Evolutionary conservation across 2,113 vertebrate species (phyloP).

Genomic region (human): DNA sequence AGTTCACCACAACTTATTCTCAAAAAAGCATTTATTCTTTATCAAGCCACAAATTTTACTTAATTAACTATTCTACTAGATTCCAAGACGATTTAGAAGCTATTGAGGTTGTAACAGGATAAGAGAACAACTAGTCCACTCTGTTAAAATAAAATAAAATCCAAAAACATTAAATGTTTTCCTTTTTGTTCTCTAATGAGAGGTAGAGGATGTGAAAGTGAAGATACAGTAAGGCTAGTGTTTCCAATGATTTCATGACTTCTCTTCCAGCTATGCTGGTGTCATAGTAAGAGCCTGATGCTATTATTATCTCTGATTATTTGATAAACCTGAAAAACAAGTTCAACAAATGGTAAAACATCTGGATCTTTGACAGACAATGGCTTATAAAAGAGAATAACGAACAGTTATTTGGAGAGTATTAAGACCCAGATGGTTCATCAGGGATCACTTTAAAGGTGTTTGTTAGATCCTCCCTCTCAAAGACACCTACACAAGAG

Average conservation of each 20-base stretch:
- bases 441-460: neutral
- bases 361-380: neutral
- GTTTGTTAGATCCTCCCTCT: neutral
- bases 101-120: neutral
- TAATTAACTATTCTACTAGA: neutral
- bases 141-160: neutral
- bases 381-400: neutral
- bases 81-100: neutral
- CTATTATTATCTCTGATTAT: neutral
- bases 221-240: neutral
- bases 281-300: neutral
- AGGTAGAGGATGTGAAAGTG: neutral
- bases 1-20: neutral
- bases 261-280: neutral
- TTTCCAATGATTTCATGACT: neutral
- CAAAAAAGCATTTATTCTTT: neutral
- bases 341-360: neutral
- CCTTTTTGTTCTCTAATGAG: neutral
- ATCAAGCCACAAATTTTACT: neutral
- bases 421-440: neutral
- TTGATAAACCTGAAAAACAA: constrained; percentile 3
- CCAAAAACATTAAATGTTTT: neutral
- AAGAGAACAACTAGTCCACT: neutral
- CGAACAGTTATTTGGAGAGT: constrained; percentile 4
- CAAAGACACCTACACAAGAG: neutral